These are phyloP conservation scores for Zophobas morio DNA, from an alignment of 1,140 invertebrate species.

Conservation along the genomic window DNA sequence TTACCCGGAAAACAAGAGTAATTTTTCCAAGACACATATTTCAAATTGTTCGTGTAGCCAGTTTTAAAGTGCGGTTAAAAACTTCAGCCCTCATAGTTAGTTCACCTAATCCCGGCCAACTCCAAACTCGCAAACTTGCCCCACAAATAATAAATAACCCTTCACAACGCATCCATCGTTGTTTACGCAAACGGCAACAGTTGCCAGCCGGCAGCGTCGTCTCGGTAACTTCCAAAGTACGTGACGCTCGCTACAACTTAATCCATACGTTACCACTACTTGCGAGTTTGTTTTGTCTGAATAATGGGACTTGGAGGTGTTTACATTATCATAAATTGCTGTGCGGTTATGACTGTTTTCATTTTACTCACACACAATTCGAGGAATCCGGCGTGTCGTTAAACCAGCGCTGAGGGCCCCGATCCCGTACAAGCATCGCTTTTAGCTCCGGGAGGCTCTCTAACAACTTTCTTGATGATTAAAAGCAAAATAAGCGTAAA, in stretches of 20 bases:
- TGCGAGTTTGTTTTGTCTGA: constrained; percentile 32
- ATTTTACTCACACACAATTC: constrained; percentile 34
- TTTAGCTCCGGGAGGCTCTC: constrained; percentile 4
- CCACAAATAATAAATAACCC: no score
- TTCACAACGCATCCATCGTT: not conserved
- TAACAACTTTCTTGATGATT: constrained; percentile 22
- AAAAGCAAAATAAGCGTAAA: constrained; percentile 36
- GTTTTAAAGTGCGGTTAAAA: no score
- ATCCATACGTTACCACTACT: constrained; percentile 29
- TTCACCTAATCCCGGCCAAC: no score
- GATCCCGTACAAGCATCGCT: constrained; percentile 18
- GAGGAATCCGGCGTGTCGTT: constrained; percentile 12
- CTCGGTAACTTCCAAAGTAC: constrained; percentile 19
- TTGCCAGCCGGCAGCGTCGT: not conserved
- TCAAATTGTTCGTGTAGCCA: no score
- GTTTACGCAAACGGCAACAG: constrained; percentile 8
- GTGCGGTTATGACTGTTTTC: constrained; percentile 39
- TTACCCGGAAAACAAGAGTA: no score
- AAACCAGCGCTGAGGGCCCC: constrained; percentile 3
- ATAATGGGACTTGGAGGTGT: constrained; percentile 35
- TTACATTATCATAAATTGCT: constrained; percentile 41
- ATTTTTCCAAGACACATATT: no score
- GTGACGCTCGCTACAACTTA: constrained; percentile 28
- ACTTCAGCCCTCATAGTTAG: no score
- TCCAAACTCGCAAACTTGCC: no score